Evolutionary conservation across 2,797 vertebrate genomes (phyloP).

Genomic region (Mus spretus): DNA sequence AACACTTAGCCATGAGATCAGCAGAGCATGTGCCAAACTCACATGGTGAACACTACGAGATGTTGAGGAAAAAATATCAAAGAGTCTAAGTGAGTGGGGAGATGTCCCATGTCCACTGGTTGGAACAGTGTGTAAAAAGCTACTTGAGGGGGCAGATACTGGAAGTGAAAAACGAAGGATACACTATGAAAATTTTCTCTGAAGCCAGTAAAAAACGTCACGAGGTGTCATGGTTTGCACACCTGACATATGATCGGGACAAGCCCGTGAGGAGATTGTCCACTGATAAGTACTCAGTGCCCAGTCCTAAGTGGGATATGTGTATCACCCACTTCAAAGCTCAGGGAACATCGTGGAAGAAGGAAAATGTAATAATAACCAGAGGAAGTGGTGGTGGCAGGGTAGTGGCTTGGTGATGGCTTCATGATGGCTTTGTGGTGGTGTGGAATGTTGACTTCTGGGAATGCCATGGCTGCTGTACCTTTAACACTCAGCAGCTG

Average conservation of each 20-base stretch:
- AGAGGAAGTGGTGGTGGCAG: background rate
- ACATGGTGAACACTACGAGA: background rate
- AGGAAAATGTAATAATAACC: background rate
- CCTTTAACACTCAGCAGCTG: background rate
- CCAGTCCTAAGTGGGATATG: background rate
- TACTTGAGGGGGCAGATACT: background rate
- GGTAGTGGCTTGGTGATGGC: no score
- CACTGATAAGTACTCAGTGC: background rate
- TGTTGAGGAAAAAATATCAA: background rate
- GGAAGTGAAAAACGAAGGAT: background rate
- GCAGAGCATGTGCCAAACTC: slow-evolving; percentile 8
- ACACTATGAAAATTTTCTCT: slow-evolving; percentile 4
- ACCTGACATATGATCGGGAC: background rate
- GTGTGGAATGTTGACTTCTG: background rate
- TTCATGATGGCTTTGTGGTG: background rate
- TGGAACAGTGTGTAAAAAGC: background rate
- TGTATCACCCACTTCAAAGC: background rate
- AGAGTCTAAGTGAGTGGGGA: background rate
- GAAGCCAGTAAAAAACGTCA: background rate
- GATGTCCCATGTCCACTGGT: background rate
- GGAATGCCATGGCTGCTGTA: background rate
- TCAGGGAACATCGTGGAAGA: background rate
- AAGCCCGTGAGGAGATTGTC: background rate
- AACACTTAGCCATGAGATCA: background rate
- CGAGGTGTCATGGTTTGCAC: background rate